Evolutionary conservation across 2,797 vertebrate species (phyloP), one percentile per base, ranked within the genome.

Genomic region (Notolepis coatsorum): DNA sequence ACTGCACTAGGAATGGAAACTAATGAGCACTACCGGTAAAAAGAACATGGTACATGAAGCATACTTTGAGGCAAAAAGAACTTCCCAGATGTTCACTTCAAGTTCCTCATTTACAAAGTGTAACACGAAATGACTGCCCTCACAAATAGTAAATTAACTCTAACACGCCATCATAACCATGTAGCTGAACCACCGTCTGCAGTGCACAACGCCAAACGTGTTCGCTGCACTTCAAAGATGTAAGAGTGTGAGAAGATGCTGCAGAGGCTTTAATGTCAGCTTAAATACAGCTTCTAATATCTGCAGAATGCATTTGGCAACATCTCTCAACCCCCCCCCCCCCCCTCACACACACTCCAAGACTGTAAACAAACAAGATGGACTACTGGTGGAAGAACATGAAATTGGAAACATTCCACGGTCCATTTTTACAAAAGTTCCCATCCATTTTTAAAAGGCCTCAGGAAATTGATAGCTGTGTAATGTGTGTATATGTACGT

Each of bases 221-320:
- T 61, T 59, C 41, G 50, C 60, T 70, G 62, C 65, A 47, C 45
- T 65, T 41, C 23, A 27, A 54, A 50, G 57, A 33, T 61, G 68
- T 66, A 50, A 61, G 60, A 56, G 47, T 50, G 54, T 56, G 47
- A 77, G 50, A 73, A 61, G 23, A 54, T 13, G 15, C 0, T 70
- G 75, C 47, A 51, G 24, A 51, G 21, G 17, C 59, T 47, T 54
- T 68, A 51, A 58, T 71, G 59, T 88, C 88, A 81, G 88, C 91
- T 63, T 28, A 79, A 93, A 86, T 89, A 92, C 88, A 89, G 81
- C 84, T 89, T 88, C 52, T 50, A 55, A 53, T 37, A 70, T 84
- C 54, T 88, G 90, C 85, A 92, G 82, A 84, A 86, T 89, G 90
- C 79, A 89, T 92, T 97, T 98, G 96, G 95, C 95, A 96, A 96